A percentile compares a stretch with the other conserved stretches of the same genome.
Conservation (phyloP, 2,797 vertebrate species). For the Tadarida brasiliensis region DNA sequence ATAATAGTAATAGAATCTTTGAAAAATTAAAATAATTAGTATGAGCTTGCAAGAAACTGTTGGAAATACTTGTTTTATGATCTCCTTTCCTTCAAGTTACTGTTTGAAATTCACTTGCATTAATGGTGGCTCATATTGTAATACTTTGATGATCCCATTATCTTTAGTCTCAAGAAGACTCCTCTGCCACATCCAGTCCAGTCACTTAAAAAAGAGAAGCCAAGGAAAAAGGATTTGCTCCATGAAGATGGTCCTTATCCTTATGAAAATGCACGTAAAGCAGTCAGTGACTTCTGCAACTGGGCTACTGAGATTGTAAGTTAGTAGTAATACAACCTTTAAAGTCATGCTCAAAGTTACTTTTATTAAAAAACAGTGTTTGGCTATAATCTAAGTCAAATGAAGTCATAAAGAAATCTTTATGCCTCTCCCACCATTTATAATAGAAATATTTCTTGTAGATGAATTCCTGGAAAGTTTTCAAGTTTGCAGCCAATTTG, state of each 20-base stretch:
- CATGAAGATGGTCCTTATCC: slow-evolving; percentile 41
- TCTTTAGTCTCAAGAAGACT: slow-evolving; percentile 73
- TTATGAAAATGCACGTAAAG: slow-evolving; percentile 81
- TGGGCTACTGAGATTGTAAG: slow-evolving; percentile 86
- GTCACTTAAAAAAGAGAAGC: slow-evolving; percentile 73
- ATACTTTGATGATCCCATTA: slow-evolving; percentile 38
- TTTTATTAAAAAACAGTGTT: slow-evolving; percentile 29
- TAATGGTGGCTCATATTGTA: background rate
- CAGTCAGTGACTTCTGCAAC: slow-evolving; percentile 86
- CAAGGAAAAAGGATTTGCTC: slow-evolving; percentile 69
- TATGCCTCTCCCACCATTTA: background rate
- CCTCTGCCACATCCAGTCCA: slow-evolving; percentile 79
- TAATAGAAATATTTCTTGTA: background rate
- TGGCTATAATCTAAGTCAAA: slow-evolving; percentile 14
- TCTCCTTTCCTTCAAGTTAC: background rate
- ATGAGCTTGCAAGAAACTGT: background rate
- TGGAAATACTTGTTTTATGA: background rate
- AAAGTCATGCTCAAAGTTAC: background rate
- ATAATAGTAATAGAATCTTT: background rate
- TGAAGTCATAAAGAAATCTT: background rate
- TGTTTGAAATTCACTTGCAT: background rate
- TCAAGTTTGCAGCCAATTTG: background rate
- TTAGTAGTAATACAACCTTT: background rate
- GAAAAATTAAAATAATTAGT: background rate
- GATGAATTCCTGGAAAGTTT: slow-evolving; percentile 8